Evolutionary conservation across 1,140 invertebrate genomes (phyloP).

Genomic region (Neodiprion lecontei): DNA sequence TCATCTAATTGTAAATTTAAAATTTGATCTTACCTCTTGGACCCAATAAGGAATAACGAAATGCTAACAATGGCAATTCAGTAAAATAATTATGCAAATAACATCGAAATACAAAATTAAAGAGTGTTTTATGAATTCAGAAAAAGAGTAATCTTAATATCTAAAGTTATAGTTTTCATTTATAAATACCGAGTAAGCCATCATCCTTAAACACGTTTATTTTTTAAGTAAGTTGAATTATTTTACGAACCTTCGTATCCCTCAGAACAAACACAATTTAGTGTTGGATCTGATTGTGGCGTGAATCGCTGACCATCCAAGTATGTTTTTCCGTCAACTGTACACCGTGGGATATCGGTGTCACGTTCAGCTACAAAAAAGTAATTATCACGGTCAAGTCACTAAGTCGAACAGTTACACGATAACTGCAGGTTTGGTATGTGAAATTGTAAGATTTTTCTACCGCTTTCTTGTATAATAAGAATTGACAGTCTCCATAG

Average conservation of each 20-base stretch:
- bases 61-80: not conserved
- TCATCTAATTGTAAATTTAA: not conserved
- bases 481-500: no score
- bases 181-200: no score
- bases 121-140: not conserved
- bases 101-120: not conserved
- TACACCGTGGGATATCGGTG: constrained; percentile 31
- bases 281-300: constrained; percentile 7
- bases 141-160: not conserved
- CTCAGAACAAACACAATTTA: constrained; percentile 26
- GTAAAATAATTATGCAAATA: no score
- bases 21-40: no score
- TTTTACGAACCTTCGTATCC: constrained; percentile 10
- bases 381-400: not conserved
- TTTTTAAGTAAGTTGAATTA: not conserved
- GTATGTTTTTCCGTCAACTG: constrained; percentile 42
- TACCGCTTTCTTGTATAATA: no score
- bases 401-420: not conserved
- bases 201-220: no score
- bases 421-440: no score
- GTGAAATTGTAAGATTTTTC: no score
- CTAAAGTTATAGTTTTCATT: no score
- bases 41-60: not conserved
- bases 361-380: constrained; percentile 26
- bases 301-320: constrained; percentile 38